Base-by-base conservation (phyloP, 2,797 vertebrate genomes). In the Astyanax mexicanus region DNA sequence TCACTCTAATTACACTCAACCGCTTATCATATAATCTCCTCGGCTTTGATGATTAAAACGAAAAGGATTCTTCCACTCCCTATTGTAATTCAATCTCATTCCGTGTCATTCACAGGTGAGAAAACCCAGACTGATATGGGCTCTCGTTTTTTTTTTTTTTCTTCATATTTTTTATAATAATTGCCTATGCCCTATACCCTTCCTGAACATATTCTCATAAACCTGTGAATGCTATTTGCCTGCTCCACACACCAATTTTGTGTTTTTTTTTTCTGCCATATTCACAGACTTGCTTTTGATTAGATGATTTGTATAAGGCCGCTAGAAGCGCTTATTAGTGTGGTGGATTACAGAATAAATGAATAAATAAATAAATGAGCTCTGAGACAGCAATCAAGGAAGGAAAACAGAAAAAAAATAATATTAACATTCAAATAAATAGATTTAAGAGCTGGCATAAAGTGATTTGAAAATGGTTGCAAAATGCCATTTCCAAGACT, bases 151-250 rank as follows among this genome's bases (percentile, higher is more conserved):
- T 67, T 52, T 9, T n/a, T n/a, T 45, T 51, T 44, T 60, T 72
- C 82, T 81, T 52, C 9, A n/a, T n/a, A 45, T 51, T 44, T 60
- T 72, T 82, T 81, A 82, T 79, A 75, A 55, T n/a, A n/a, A n/a
- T n/a, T 23, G 60, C 54, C 49, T 19, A 66, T 13, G 32, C 37
- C 45, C 19, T 9, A 19, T 44, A 6, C 1, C 64, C 64, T 70
- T 57, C 64, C 69, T 79, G 29, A 75, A 65, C 44, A 66, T 1
- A 23, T 60, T 45, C 19, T 70, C 72, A 75, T 55, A 69, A 64
- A 40, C 71, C 47, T 0, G 9, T 44, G 70, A 38, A 69, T 75
- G 65, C 64, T n/a, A n/a, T n/a, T 67, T 75, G 29, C 32, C 19
- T 44, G 15, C 19, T 35, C 52, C 35, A 25, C 37, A 27, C 2